A percentile compares a stretch with the other conserved stretches of the same genome.
Evolutionary conservation across 2,797 vertebrate species (phyloP).

Genomic region (Bradypus variegatus): DNA sequence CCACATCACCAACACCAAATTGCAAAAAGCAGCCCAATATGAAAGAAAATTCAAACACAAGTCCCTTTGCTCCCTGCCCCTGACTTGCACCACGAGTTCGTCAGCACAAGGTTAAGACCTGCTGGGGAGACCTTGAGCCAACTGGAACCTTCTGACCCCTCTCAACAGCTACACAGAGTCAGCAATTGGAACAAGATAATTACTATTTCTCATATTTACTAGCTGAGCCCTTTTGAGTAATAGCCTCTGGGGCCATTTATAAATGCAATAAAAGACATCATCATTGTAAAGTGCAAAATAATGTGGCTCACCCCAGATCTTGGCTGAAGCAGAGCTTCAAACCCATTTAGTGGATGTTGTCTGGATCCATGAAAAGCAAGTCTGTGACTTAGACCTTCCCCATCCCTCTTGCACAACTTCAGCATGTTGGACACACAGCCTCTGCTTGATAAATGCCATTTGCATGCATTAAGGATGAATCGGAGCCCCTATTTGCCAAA

Average conservation of each 20-base stretch:
- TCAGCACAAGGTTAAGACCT: constrained; percentile 9
- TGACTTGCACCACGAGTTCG: not conserved
- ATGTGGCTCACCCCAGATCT: not conserved
- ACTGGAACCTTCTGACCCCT: constrained; percentile 41
- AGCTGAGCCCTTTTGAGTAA: constrained; percentile 55
- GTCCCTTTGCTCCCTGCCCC: constrained; percentile 8
- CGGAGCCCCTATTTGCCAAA: not conserved
- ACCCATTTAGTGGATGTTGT: not conserved
- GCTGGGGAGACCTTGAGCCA: constrained; percentile 26
- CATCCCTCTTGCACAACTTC: no score
- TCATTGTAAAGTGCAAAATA: not conserved
- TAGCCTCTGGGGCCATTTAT: constrained; percentile 48
- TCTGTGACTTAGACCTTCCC: not conserved
- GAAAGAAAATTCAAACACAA: not conserved
- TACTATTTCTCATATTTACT: constrained; percentile 60
- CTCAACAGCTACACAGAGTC: constrained; percentile 7
- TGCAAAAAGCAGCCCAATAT: not conserved
- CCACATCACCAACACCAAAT: not conserved
- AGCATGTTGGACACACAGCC: not conserved
- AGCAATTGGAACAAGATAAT: constrained; percentile 47
- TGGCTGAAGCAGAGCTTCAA: not conserved
- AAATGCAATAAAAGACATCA: constrained; percentile 50
- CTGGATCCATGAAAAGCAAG: not conserved
- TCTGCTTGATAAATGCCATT: not conserved
- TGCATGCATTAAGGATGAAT: not conserved